Base-by-base conservation (phyloP, 92 coral and sea anemone genomes). In the Epizoanthus scotinus region DNA sequence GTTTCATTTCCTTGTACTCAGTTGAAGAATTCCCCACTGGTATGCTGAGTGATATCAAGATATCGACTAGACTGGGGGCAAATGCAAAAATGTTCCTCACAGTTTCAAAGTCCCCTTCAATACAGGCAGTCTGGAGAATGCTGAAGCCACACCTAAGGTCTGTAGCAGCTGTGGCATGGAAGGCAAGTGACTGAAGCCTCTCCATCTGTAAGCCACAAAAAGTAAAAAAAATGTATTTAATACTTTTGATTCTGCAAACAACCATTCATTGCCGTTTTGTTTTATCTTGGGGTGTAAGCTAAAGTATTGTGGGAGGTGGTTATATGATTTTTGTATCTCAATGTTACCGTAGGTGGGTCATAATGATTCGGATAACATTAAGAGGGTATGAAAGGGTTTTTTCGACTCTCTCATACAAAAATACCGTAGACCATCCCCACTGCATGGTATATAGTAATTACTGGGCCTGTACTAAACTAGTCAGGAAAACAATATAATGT, bases 111-210 rank as follows among this genome's bases (percentile, higher is more conserved):
- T 82, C 69, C 21, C 85, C 85, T 21, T 70, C 40, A 60, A 82
- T 12, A 24, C 85, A 82, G 29, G 22, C 25, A 21, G 85, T 53
- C 13, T 82, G 85, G 34, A 82, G 60, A 56, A 82, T 20, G 56
- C 85, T 56, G 0, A 70, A 55, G 15, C 85, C 85, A 54, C 13
- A 17, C 20, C 57, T 22, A 28, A 68, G 66, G 17, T 38, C 31
- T 5, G 82, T 68, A 19, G 18, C 38, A 29, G 78, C 58, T 17
- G 66, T 25, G 9, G 82, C 82, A 15, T 82, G 85, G 50, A 82
- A 71, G 27, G 85, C 85, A 26, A 82, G 67, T 1, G 85, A 82
- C 36, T 70, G 69, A 28, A 82, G 27, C n/a, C 24, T 31, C 54
- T 82, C 85, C 82, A 82, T 82, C 67, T 75, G 81, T 40, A 6